Evolutionary conservation across 1,140 invertebrate genomes (phyloP), one percentile per base, ranked within the genome.

Genomic region (Maconellicoccus hirsutus): DNA sequence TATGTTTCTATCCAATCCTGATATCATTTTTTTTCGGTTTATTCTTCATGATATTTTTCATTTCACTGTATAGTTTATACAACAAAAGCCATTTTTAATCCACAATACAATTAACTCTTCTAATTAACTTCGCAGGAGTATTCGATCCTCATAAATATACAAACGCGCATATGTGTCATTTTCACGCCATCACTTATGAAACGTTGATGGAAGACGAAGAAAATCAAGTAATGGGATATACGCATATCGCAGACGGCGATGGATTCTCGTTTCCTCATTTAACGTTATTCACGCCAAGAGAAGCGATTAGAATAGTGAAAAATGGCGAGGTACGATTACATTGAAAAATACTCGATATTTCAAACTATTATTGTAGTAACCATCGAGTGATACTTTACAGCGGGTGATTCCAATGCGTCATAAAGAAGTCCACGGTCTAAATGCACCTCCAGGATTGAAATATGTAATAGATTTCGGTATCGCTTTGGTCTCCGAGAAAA

Each of bases 351-450:
- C n/a, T n/a, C n/a, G n/a, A n/a, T n/a, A n/a, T n/a, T n/a, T n/a
- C n/a, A n/a, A n/a, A n/a, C n/a, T n/a, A n/a, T n/a, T n/a, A n/a
- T n/a, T n/a, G n/a, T 33, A 3, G 29, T 33, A 33, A 33, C 29
- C 4, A 33, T 33, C n/a, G n/a, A 38, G 33, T 38, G 33, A 14
- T 38, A 14, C 33, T 72, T 82, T 83, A 61, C 78, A 92, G 89
- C 85, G 87, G 79, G 91, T 90, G 0, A 79, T 93, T 59, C 91
- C 91, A 26, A 87, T 93, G 84, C 82, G 91, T 73, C 91, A 93
- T 79, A 93, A 93, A 78, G 86, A 90, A 77, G 86, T 92, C 3
- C 87, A 92, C 76, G 89, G 85, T 6, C 85, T 92, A 25, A 89
- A 92, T 76, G 84, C 87, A 0, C 89, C 89, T 75, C 82, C 86